Evolutionary conservation across 1,140 invertebrate species (phyloP).

Genomic region (Drosophila persimilis): DNA sequence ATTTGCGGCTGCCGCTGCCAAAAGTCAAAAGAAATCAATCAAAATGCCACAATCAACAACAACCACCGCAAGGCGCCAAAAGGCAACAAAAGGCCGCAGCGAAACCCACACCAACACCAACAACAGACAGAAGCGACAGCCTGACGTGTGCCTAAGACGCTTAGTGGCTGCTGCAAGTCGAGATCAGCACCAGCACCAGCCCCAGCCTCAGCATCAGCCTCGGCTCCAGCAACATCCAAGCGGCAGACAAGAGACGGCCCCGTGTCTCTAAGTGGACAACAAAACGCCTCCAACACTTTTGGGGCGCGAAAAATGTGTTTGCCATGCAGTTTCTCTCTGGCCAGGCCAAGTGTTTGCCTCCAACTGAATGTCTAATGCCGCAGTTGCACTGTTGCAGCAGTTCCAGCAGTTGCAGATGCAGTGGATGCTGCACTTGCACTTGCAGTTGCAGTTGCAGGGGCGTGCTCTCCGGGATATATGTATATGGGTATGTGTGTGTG

Average conservation of each 20-base stretch:
- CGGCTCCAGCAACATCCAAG: conserved; percentile 29
- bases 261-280: conserved; percentile 78
- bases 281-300: conserved; percentile 80
- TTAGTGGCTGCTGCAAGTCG: conserved; percentile 60
- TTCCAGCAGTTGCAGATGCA: conserved; percentile 30
- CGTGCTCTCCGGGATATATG: conserved; percentile 34
- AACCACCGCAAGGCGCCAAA: conserved; percentile 50
- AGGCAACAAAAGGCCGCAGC: conserved; percentile 33
- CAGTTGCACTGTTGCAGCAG: not conserved
- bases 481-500: conserved; percentile 21
- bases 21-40: conserved; percentile 81
- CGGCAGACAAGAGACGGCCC: conserved; percentile 42
- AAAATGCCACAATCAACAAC: conserved; percentile 81
- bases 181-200: conserved; percentile 13
- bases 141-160: conserved; percentile 78
- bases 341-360: conserved; percentile 60
- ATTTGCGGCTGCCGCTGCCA: conserved; percentile 73
- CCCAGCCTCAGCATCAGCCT: conserved; percentile 5
- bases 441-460: conserved; percentile 45
- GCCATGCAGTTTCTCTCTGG: conserved; percentile 46
- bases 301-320: conserved; percentile 78
- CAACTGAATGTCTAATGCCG: conserved; percentile 21
- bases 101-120: conserved; percentile 26
- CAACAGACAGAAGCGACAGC: conserved; percentile 71
- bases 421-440: conserved; percentile 27